phyloP scores from a whole-genome alignment of 2,797 vertebrate species.

The Spheniscus humboldti region DNA sequence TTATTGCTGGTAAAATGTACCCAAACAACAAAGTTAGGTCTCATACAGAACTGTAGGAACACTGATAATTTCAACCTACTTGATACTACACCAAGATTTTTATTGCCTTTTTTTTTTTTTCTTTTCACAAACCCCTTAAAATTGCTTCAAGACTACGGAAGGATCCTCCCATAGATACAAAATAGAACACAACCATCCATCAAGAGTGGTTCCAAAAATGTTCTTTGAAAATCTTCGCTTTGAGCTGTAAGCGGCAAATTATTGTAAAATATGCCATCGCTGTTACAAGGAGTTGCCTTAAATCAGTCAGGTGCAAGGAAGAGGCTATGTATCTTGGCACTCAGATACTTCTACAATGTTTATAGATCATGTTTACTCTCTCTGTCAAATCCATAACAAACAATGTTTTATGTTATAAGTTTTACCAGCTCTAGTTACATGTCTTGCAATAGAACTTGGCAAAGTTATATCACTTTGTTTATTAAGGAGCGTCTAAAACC shows the following conservation, averaged over 20 bases:
- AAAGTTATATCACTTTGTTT: background rate
- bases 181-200: background rate
- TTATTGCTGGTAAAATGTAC: background rate
- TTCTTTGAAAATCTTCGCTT: background rate
- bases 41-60: background rate
- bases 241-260: background rate
- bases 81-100: background rate
- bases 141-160: background rate
- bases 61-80: background rate
- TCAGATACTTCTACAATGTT: background rate
- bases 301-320: background rate
- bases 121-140: background rate
- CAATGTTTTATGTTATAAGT: background rate
- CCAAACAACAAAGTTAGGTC: background rate
- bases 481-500: background rate
- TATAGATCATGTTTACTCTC: background rate
- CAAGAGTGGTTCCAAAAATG: background rate
- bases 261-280: background rate
- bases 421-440: too few relatives aligned
- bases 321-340: background rate
- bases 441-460: background rate
- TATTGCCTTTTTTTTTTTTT: background rate
- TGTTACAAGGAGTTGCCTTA: background rate
- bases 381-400: background rate
- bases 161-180: background rate